Conservation (phyloP, 2,113 vertebrate species). For the Kryptolebias marmoratus region DNA sequence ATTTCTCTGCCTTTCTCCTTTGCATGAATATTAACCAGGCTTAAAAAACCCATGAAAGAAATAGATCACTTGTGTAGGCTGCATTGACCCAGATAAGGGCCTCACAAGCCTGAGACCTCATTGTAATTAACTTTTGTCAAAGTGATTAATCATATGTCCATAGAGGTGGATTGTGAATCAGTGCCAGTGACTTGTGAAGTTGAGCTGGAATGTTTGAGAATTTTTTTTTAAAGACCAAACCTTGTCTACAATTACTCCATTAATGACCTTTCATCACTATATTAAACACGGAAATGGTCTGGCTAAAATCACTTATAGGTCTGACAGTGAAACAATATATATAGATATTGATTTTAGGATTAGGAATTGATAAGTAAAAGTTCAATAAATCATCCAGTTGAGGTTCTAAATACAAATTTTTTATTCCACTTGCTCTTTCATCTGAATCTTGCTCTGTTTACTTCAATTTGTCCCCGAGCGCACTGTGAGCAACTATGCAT, state of each 20-base stretch:
- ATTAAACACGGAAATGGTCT: not conserved
- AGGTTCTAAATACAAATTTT: no score
- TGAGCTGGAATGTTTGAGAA: conserved; percentile 28
- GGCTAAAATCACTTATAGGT: no score
- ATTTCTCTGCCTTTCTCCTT: conserved; percentile 15
- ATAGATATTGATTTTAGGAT: no score
- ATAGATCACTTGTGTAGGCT: conserved; percentile 53
- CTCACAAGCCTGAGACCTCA: conserved; percentile 50
- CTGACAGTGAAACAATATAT: no score
- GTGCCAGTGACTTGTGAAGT: conserved; percentile 43
- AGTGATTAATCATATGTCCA: conserved; percentile 69
- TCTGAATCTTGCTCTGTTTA: no score
- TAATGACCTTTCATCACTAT: not conserved
- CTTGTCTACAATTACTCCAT: not conserved
- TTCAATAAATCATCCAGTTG: no score
- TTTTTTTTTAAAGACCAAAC: not conserved
- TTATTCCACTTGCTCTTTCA: no score
- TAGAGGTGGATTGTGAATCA: conserved; percentile 47
- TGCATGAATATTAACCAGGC: conserved; percentile 34
- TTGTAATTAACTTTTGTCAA: conserved; percentile 73
- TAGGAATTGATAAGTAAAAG: no score
- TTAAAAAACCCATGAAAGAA: conserved; percentile 49
- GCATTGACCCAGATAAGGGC: conserved; percentile 68
- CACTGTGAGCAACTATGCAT: no score
- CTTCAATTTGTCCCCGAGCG: no score